Evolutionary conservation across 2,888 invertebrate genomes (phyloP).

Genomic region (Gasteruption jaculator): DNA sequence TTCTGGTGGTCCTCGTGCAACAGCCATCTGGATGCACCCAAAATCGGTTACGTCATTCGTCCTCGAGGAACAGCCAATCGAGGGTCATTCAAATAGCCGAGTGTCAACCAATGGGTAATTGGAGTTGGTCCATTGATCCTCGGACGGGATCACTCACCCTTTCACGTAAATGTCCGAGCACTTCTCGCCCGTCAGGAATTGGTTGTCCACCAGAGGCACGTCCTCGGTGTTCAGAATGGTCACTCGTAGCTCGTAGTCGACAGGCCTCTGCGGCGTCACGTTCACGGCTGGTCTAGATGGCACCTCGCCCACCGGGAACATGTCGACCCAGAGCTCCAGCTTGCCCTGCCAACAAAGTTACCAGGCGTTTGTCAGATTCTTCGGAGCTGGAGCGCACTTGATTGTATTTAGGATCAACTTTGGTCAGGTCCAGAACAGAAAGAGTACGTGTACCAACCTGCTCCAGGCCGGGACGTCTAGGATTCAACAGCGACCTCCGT

Average conservation of each 20-base stretch:
- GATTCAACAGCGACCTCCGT: conserved; percentile 72
- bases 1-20: conserved; percentile 66
- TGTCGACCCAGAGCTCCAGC: conserved; percentile 86
- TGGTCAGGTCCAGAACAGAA: background rate
- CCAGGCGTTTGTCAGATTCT: conserved; percentile 9
- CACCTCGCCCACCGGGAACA: conserved; percentile 64
- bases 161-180: conserved; percentile 75
- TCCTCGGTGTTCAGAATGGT: conserved; percentile 65
- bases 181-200: conserved; percentile 66
- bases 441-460: conserved; percentile 54
- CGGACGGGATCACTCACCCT: conserved; percentile 56
- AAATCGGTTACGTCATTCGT: background rate
- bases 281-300: conserved; percentile 66
- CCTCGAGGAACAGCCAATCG: background rate
- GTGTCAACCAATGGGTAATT: conserved; percentile 1
- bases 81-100: background rate
- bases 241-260: conserved; percentile 65
- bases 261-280: conserved; percentile 69
- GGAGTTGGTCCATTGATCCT: no score
- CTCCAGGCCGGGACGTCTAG: conserved; percentile 68
- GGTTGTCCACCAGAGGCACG: conserved; percentile 64
- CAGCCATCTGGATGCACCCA: conserved; percentile 60
- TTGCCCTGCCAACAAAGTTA: conserved; percentile 64
- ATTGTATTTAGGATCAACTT: no score
- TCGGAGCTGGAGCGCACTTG: no score